Percentiles rank a stretch among this genome's conserved stretches.
These are phyloP conservation scores for Metridium senile DNA, from an alignment of 92 coral and sea anemone species.

Conservation along the genomic window DNA sequence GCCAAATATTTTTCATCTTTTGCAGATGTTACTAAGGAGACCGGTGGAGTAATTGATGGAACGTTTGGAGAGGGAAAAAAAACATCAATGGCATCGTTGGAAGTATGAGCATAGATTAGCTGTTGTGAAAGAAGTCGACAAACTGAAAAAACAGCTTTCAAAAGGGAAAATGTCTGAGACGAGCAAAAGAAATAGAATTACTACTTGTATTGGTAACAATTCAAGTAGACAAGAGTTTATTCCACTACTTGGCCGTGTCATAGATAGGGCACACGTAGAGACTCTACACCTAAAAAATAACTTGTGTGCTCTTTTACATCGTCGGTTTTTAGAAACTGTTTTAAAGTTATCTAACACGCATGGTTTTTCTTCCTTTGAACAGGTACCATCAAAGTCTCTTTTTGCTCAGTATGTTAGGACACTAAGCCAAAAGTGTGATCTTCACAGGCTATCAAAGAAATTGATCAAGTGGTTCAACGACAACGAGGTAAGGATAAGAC, in stretches of 20 bases:
- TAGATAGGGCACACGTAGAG: conserved; percentile 68
- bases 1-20: conserved; percentile 69
- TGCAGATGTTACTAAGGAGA: conserved; percentile 53
- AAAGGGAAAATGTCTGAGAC: conserved; percentile 23
- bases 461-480: conserved; percentile 28
- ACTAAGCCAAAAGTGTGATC: conserved; percentile 3
- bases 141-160: conserved; percentile 32
- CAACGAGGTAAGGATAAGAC: conserved; percentile 16
- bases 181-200: conserved; percentile 40
- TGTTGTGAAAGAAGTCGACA: conserved; percentile 51
- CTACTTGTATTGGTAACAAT: conserved; percentile 43
- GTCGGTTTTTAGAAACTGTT: conserved; percentile 8
- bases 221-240: conserved; percentile 61
- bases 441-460: conserved; percentile 20
- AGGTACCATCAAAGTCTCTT: conserved; percentile 21
- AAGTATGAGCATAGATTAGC: conserved; percentile 32
- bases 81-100: conserved; percentile 58
- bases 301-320: conserved; percentile 46
- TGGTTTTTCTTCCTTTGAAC: conserved; percentile 20
- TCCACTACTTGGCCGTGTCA: conserved; percentile 44
- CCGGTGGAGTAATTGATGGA: conserved; percentile 13
- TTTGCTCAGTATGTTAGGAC: conserved; percentile 5
- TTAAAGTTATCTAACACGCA: not conserved
- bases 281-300: conserved; percentile 68
- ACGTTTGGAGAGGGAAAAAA: conserved; percentile 41